Evolutionary conservation across 2,113 vertebrate genomes (phyloP).

Genomic region (Salvelinus alpinus): DNA sequence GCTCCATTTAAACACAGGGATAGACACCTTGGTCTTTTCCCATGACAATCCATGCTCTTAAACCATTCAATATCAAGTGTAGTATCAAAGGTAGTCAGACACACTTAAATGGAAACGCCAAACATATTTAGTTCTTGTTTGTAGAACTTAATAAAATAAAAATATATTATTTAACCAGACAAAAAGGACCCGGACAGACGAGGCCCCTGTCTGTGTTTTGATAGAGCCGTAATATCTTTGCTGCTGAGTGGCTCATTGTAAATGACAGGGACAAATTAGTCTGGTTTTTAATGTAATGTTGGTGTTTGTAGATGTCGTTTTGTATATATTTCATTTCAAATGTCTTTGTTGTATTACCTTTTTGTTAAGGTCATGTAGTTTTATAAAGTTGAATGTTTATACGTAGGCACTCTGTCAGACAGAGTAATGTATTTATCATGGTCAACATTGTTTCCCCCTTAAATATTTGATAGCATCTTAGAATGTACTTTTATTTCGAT

Average conservation of each 20-base stretch:
- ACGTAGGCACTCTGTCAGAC: neutral
- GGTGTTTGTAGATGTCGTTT: neutral
- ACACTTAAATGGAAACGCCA: no score
- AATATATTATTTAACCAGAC: no score
- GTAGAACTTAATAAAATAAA: no score
- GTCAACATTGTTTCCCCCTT: neutral
- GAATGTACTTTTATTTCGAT: slow-evolving; percentile 16
- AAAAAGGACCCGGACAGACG: no score
- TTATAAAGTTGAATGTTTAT: neutral
- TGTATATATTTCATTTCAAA: neutral
- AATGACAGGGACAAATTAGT: neutral
- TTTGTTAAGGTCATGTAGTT: neutral
- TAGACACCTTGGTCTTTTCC: no score
- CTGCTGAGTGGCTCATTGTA: neutral
- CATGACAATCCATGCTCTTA: no score
- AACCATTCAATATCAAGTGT: no score
- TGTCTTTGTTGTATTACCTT: neutral
- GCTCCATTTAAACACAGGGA: no score
- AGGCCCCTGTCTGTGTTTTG: neutral
- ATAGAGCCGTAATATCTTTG: neutral
- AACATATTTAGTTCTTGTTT: no score
- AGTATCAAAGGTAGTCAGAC: no score
- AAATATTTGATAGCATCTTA: neutral
- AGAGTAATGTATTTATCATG: neutral
- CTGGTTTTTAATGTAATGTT: neutral